phyloP scores from a whole-genome alignment of 2,888 invertebrate genomes.

The Microchrysa polita region DNA sequence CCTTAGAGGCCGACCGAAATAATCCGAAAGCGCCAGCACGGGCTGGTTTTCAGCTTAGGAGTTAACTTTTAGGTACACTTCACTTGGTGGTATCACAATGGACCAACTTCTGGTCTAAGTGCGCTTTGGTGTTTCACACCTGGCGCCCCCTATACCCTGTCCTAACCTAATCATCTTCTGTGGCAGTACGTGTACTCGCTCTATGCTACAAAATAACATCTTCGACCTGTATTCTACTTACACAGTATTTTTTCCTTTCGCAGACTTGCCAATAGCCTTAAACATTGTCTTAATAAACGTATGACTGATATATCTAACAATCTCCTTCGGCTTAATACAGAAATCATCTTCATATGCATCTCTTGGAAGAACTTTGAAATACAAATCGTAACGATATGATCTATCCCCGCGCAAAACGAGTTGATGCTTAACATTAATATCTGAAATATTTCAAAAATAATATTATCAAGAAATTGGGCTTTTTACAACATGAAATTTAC shows the following conservation, averaged over 20 bases:
- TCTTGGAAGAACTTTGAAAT: constrained; percentile 78
- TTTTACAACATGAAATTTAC: constrained; percentile 36
- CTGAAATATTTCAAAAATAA: constrained; percentile 53
- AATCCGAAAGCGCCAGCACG: too few species aligned
- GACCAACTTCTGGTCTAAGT: too few species aligned
- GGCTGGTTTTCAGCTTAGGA: too few species aligned
- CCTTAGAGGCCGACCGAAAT: too few species aligned
- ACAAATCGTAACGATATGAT: constrained; percentile 73
- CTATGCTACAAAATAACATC: too few species aligned
- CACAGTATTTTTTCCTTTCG: constrained; percentile 65
- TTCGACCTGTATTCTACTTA: constrained; percentile 54
- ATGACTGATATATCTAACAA: constrained; percentile 79
- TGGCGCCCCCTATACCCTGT: too few species aligned
- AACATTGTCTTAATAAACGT: constrained; percentile 77
- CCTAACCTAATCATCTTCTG: too few species aligned
- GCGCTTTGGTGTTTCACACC: too few species aligned
- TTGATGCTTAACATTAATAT: constrained; percentile 58
- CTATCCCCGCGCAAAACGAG: constrained; percentile 69
- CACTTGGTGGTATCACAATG: too few species aligned
- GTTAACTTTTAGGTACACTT: too few species aligned
- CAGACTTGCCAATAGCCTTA: constrained; percentile 69
- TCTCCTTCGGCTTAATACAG: constrained; percentile 73
- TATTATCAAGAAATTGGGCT: neutral
- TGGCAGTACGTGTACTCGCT: too few species aligned
- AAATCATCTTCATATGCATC: constrained; percentile 79